These are phyloP conservation scores for Camponotus pennsylvanicus DNA, from an alignment of 1,140 invertebrate species.

Conservation along the genomic window DNA sequence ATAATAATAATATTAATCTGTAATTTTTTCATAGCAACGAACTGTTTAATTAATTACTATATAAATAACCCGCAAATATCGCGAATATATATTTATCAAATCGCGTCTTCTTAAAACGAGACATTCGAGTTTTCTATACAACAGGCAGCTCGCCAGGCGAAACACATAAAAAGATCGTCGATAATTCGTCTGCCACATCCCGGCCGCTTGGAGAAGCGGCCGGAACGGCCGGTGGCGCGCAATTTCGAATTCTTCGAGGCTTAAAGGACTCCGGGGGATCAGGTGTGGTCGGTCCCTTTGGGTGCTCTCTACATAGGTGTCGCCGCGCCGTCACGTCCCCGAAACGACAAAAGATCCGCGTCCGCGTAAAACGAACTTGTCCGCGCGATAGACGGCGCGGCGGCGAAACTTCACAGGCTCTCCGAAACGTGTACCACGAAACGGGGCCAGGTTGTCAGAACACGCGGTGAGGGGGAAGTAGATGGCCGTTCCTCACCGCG, in stretches of 20 bases:
- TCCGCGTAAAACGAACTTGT: slow-evolving; percentile 82
- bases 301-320: slow-evolving; percentile 74
- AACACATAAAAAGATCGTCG: slow-evolving; percentile 32
- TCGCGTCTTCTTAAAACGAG: background rate
- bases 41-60: background rate
- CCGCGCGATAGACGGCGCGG: slow-evolving; percentile 78
- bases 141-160: background rate
- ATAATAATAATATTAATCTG: background rate
- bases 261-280: slow-evolving; percentile 72
- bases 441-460: slow-evolving; percentile 56
- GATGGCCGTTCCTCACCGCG: slow-evolving; percentile 61
- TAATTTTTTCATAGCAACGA: background rate
- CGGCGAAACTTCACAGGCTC: slow-evolving; percentile 81
- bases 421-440: slow-evolving; percentile 42
- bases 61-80: background rate
- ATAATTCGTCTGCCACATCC: slow-evolving; percentile 33
- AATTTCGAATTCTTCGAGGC: slow-evolving; percentile 77
- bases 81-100: slow-evolving; percentile 6
- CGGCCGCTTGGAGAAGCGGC: background rate
- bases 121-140: background rate
- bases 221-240: slow-evolving; percentile 37
- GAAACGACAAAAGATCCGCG: slow-evolving; percentile 82
- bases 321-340: slow-evolving; percentile 73
- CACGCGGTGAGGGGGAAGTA: slow-evolving; percentile 33
- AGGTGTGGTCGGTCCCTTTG: slow-evolving; percentile 81